A percentile compares a stretch with the other conserved stretches of the same genome.
Evolutionary conservation across 2,888 invertebrate species (phyloP).

Genomic region (Hirtodrosophila trivittata): DNA sequence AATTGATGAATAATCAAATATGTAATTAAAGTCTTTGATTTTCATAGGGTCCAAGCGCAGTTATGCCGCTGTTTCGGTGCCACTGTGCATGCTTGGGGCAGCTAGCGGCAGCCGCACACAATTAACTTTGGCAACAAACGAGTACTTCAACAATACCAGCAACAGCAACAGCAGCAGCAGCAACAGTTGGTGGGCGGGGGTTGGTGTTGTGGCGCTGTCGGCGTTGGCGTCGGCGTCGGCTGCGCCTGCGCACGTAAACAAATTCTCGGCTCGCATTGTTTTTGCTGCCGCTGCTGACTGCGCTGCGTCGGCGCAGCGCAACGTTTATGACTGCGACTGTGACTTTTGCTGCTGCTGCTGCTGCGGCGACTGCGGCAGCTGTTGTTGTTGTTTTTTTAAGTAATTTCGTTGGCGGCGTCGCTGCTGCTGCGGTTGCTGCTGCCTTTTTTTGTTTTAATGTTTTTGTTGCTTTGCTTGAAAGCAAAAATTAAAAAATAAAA

Average conservation of each 20-base stretch:
- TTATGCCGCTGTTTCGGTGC: conserved; percentile 20
- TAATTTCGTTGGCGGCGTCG: conserved; percentile 40
- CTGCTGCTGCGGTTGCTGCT: conserved; percentile 11
- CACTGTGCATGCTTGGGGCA: conserved; percentile 53
- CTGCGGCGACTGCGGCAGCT: conserved; percentile 4
- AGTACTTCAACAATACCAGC: conserved; percentile 56
- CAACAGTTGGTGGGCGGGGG: conserved; percentile 28
- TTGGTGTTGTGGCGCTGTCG: conserved; percentile 7
- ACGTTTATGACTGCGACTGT: conserved; percentile 31
- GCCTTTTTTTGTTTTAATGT: conserved; percentile 25
- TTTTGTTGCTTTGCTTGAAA: conserved; percentile 65
- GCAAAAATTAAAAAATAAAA: conserved; percentile 65
- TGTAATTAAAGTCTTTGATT: too few species aligned
- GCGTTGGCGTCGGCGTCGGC: conserved; percentile 28
- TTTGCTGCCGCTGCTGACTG: conserved; percentile 20
- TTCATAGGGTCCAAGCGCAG: too few species aligned
- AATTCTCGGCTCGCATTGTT: conserved; percentile 71
- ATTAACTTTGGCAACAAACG: conserved; percentile 76
- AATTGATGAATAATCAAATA: too few species aligned
- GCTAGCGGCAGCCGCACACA: conserved; percentile 64
- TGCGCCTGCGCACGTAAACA: conserved; percentile 73
- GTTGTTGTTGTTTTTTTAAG: conserved; percentile 25
- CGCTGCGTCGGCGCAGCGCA: conserved; percentile 27
- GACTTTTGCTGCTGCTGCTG: conserved; percentile 19
- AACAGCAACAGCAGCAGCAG: conserved; percentile 24